These are phyloP conservation scores for Bostrychus sinensis DNA, from an alignment of 2,113 vertebrate species.

Conservation along the genomic window DNA sequence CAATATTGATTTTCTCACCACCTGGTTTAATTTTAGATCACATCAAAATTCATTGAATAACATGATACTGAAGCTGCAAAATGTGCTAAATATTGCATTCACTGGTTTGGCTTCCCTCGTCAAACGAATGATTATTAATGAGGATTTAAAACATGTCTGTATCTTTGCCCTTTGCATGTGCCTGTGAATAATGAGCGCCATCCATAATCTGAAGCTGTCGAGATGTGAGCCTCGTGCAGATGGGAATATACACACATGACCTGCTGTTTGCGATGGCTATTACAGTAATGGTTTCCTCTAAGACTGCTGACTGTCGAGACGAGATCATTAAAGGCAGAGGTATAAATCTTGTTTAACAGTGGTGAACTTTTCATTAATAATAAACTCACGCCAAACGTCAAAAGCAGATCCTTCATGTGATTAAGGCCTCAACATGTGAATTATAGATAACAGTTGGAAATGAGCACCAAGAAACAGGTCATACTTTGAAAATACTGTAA, in stretches of 20 bases:
- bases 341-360: conserved; percentile 57
- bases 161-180: conserved; percentile 23
- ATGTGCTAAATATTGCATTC: conserved; percentile 1
- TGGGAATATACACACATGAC: conserved; percentile 4
- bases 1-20: conserved; percentile 8
- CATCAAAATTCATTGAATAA: conserved; percentile 4
- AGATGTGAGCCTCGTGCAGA: not conserved
- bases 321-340: conserved; percentile 41
- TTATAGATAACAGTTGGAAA: not conserved
- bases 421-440: not conserved
- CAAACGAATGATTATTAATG: conserved; percentile 21
- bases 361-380: conserved; percentile 47
- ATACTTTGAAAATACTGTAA: not conserved
- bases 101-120: not conserved
- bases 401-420: not conserved
- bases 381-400: conserved; percentile 22
- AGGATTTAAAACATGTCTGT: conserved; percentile 4
- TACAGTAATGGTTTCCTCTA: conserved; percentile 59
- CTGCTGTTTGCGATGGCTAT: conserved; percentile 27
- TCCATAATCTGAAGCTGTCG: conserved; percentile 39
- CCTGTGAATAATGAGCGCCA: conserved; percentile 39
- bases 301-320: conserved; percentile 25
- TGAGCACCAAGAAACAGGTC: not conserved
- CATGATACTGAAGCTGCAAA: conserved; percentile 3
- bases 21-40: conserved; percentile 1